Evolutionary conservation across 2,888 invertebrate species (phyloP), one percentile per base, ranked within the genome.

Genomic region (Eudiplozoon nipponicum): DNA sequence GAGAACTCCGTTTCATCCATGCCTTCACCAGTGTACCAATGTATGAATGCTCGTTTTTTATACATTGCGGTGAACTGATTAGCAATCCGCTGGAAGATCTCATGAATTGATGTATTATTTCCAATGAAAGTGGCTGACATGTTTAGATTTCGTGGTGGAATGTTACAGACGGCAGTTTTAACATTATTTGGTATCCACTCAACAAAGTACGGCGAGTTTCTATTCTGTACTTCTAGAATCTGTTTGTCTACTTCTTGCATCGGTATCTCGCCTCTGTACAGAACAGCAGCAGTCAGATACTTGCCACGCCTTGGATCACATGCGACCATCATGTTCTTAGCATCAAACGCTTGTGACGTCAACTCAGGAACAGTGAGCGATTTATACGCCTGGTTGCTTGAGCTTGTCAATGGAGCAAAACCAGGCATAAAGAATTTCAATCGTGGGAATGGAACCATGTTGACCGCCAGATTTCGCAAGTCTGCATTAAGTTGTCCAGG

Each of bases 181-280:
- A 75, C 73, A 59, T 77, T 76, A 64, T 75, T 75, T 36, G 77
- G 60, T 75, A 78, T 77, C 77, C 77, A 71, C 59, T 71, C 71
- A 2, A 71, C 71, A 54, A 71, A 71, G 61, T 70, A 71, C 47
- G 67, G 66, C 52, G 71, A 69, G 65, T 78, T 78, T 62, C 78
- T 39, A 40, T 75, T 77, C 56, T 78, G 77, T 51, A 80, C 72
- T 61, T 74, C 75, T 47, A 78, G 67, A 77, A 81, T 80, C 57
- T 71, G 75, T 41, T 75, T 66, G 5, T 37, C 37, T 19, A 37
- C 34, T 35, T 37, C 38, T 37, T 37, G 33, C 36, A 26, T 37
- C 34, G 38, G 34, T 7, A 37, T 37, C 13, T 35, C 7, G 5
- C 37, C 37, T 9, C 34, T 7, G 21, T 15, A 37, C 5, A 37